Evolutionary conservation across 1,140 invertebrate genomes (phyloP).

Genomic region (Drosophila lacteicornis): DNA sequence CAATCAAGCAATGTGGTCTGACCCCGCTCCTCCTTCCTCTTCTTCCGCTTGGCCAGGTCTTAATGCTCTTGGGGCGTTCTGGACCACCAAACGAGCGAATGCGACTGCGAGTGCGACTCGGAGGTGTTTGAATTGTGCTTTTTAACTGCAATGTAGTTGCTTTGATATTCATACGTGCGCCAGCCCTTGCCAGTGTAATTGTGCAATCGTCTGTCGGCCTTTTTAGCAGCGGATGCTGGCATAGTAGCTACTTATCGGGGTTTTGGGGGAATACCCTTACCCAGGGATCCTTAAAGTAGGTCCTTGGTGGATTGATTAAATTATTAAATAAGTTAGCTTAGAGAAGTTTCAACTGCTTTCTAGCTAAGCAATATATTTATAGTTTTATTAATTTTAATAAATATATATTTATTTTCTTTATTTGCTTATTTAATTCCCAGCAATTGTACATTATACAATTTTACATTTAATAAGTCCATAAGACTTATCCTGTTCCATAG

Average conservation of each 20-base stretch:
- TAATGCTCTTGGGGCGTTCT: conserved; percentile 69
- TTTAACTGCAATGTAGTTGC: conserved; percentile 80
- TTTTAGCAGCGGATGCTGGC: conserved; percentile 40
- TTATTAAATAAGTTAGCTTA: no score
- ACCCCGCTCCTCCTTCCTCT: conserved; percentile 15
- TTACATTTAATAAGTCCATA: no score
- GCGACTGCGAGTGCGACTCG: conserved; percentile 34
- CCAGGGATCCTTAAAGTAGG: no score
- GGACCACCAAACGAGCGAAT: conserved; percentile 78
- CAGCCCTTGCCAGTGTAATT: conserved; percentile 32
- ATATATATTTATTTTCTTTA: neutral
- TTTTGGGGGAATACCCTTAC: conserved; percentile 18
- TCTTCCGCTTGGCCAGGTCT: conserved; percentile 34
- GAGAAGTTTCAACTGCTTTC: no score
- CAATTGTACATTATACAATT: no score
- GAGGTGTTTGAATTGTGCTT: conserved; percentile 80
- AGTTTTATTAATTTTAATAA: no score
- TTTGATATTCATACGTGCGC: conserved; percentile 73
- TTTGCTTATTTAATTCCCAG: neutral
- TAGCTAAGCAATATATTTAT: no score
- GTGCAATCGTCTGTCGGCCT: conserved; percentile 30
- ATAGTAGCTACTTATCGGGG: no score
- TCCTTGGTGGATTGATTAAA: no score
- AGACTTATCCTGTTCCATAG: neutral
- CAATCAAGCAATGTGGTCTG: conserved; percentile 77